Evolutionary conservation across 2,113 vertebrate species (phyloP), one percentile per base, ranked within the genome.

Genomic region (Psilopsiagon aurifrons): DNA sequence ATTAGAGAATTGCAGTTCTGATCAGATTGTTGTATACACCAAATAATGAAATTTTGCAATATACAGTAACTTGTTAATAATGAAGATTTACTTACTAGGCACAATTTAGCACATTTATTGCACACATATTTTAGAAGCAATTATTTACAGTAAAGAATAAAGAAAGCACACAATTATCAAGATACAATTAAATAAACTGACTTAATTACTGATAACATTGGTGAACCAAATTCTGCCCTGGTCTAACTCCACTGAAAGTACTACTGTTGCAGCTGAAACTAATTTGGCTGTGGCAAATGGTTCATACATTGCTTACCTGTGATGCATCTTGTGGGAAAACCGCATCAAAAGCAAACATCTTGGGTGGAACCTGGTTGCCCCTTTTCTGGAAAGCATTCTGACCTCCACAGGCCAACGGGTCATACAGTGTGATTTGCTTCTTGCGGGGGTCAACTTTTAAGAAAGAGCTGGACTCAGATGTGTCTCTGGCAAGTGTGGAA

Each of bases 301-400:
- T 27, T 71, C 31, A 11, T 6, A 60, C 0, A 1, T 24, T 51
- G 78, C 97, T 74, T 92, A 99, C 99, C 99, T 99, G 99, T 64
- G 99, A 99, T 27, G 99, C 98, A 91, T 99, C 99, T 47, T 99
- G 99, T 31, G 99, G 98, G 79, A 99, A 99, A 23, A 99, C 99
- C 0, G 99, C 99, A 70, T 99, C 99, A 13, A 99, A 99, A 68
- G 99, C 99, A 78, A 99, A 99, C 98, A 99, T 99, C 98, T 99
- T 99, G 6, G 99, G 99, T 33, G 99, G 99, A 54, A 98, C 98
- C 94, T 99, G 99, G 96, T 97, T 99, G 18, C 97, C 98, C n/a
- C 98, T 98, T 95, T 99, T 99, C 93, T 98, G 99, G 70, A 98
- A 98, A 82, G 97, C 74, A 57, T 98, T 97, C 49, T 98, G 98